Evolutionary conservation across 2,113 vertebrate genomes (phyloP).

Genomic region (Elgaria multicarinata): DNA sequence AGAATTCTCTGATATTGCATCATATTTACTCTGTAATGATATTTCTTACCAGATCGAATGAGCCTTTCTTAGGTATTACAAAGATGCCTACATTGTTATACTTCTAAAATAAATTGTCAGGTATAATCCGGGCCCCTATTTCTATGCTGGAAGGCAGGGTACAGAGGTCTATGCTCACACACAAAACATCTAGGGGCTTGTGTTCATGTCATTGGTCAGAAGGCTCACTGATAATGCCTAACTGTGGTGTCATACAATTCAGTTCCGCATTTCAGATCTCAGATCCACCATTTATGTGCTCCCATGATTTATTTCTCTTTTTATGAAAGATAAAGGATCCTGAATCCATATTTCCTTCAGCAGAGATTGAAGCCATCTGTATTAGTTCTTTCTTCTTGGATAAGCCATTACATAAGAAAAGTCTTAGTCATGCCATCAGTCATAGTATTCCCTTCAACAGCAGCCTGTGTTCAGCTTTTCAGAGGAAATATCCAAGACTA

Average conservation of each 20-base stretch:
- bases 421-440: neutral
- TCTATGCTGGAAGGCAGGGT: neutral
- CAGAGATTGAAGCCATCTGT: neutral
- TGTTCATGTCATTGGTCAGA: neutral
- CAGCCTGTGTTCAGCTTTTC: neutral
- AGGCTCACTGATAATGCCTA: neutral
- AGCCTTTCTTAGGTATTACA: neutral
- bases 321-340: neutral
- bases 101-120: neutral
- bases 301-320: neutral
- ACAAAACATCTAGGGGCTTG: neutral
- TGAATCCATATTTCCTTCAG: neutral
- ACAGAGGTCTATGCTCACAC: neutral
- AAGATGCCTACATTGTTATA: neutral
- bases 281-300: neutral
- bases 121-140: neutral
- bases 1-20: too few species aligned
- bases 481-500: neutral
- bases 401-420: neutral
- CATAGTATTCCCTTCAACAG: neutral
- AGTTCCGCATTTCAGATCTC: neutral
- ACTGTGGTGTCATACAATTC: neutral
- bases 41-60: neutral
- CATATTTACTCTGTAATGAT: neutral
- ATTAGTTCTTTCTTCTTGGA: neutral